A percentile compares a stretch with the other conserved stretches of the same genome.
Conservation (phyloP, 1,140 invertebrate genomes). For the Druon quercuslanigerum region DNA sequence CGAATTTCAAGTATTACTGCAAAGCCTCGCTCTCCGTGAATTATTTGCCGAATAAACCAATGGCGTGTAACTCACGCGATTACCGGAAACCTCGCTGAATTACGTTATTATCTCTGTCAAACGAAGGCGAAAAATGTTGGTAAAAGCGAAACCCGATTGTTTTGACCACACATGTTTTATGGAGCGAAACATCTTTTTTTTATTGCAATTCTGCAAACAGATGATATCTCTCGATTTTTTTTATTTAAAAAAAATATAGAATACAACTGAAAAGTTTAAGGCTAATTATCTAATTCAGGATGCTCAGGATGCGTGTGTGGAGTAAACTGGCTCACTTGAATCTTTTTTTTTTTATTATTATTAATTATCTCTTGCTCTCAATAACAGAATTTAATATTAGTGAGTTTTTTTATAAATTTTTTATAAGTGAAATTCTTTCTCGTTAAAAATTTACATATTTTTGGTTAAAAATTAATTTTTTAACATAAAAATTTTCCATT, state of each 20-base stretch:
- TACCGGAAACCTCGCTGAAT: slow-evolving; percentile 48
- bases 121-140: slow-evolving; percentile 33
- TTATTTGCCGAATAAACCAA: slow-evolving; percentile 36
- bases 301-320: no score
- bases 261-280: no score
- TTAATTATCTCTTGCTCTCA: no score
- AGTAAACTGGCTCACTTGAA: no score
- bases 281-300: no score
- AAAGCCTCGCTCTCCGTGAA: background rate
- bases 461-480: no score
- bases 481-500: no score
- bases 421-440: no score
- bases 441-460: no score
- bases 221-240: background rate
- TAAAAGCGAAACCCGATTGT: background rate
- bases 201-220: background rate
- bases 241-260: background rate
- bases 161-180: background rate
- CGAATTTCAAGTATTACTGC: background rate
- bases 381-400: no score
- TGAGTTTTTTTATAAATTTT: no score
- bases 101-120: slow-evolving; percentile 52
- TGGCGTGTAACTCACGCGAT: slow-evolving; percentile 42
- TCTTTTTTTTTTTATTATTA: no score
- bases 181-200: background rate